Evolutionary conservation across 2,797 vertebrate genomes (phyloP).

Genomic region (Lithobates pipiens): DNA sequence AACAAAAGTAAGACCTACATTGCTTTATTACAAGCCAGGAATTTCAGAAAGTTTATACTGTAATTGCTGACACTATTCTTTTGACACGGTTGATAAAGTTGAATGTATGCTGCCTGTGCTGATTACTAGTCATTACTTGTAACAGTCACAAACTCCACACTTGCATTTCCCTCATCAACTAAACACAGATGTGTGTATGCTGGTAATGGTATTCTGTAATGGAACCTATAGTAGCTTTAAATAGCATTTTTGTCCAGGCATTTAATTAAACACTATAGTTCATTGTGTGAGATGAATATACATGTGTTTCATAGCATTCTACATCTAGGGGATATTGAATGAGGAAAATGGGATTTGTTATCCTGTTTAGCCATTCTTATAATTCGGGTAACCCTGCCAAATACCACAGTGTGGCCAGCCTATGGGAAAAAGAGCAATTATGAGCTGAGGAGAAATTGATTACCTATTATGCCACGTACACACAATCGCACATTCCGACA

Average conservation of each 20-base stretch:
- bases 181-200: constrained; percentile 38
- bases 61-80: background rate
- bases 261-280: background rate
- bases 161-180: background rate
- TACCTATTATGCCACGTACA: no score
- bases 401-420: no score
- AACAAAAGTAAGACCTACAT: background rate
- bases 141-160: background rate
- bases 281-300: no score
- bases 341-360: no score
- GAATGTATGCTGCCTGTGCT: constrained; percentile 13
- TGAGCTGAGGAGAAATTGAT: no score
- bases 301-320: no score
- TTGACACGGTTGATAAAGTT: background rate
- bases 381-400: no score
- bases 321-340: no score
- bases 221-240: constrained; percentile 24
- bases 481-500: no score
- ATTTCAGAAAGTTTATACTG: background rate
- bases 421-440: no score
- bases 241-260: background rate
- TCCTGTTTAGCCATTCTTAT: no score
- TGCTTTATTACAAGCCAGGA: background rate
- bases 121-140: background rate
- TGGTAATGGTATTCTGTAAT: constrained; percentile 17